Base-by-base conservation (phyloP, 2,113 vertebrate genomes). In the Anoplopoma fimbria region DNA sequence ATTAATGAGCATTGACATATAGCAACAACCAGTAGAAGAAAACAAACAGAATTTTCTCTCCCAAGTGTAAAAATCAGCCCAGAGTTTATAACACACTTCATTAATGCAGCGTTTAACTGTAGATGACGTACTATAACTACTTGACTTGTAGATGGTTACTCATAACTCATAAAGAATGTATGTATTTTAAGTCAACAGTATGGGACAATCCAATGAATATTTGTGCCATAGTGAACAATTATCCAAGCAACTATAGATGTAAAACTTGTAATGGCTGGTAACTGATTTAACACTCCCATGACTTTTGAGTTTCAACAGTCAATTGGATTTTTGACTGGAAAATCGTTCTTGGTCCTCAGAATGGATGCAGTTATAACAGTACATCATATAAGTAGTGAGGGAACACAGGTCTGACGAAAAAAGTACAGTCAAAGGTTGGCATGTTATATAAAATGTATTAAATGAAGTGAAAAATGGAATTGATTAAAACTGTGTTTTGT, bases 141-240 rank as follows among this genome's bases (percentile, higher is more conserved):
- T 69, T 29, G 38, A 72, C 79, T 87, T 67, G 36, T 38, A 64
- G 70, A 89, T 58, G 34, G 71, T 31, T 51, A 57, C 69, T 83
- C 76, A 74, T 81, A 83, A 83, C 62, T 84, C 71, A 80, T 74
- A 84, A 83, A 83, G 60, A 78, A 83, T 77, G 63, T 69, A 84
- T 86, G 71, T 75, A 61, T 73, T 88, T 81, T 78, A 65, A 47
- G 75, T 75, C 17, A 63, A 61, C 60, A 75, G 61, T 74, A 33
- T 36, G 9, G 74, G 60, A 79, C 69, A 72, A 31, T 73, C 61
- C 75, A 75, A 82, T 88, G 82, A 82, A 88, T 90, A 84, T 88
- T 63, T 86, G 83, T 86, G 69, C 33, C 31, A 31, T 53, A 76
- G 72, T 61, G 77, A 91, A 77, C 67, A 82, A 86, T 53, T 84